Evolutionary conservation across 2,888 invertebrate species (phyloP).

Genomic region (Pristionchus maxplancki): DNA sequence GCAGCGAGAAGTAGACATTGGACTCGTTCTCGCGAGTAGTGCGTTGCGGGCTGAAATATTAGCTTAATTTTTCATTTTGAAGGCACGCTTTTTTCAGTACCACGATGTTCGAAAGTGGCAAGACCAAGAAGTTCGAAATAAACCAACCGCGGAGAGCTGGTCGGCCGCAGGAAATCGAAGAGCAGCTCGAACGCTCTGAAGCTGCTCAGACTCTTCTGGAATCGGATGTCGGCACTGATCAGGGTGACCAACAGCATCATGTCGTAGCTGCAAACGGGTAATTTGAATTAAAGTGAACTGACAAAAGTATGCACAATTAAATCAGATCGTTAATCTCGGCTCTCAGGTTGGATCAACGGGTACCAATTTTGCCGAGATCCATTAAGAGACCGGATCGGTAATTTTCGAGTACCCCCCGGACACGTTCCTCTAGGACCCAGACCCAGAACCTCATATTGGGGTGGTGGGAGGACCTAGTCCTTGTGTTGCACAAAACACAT

Average conservation of each 20-base stretch:
- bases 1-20: conserved; percentile 31
- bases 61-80: not conserved
- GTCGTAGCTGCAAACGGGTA: not conserved
- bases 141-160: not conserved
- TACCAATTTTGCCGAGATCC: too few relatives aligned
- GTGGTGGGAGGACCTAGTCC: too few relatives aligned
- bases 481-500: too few relatives aligned
- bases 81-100: not conserved
- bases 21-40: conserved; percentile 18
- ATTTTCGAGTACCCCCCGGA: too few relatives aligned
- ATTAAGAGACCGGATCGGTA: too few relatives aligned
- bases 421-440: too few relatives aligned
- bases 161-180: not conserved
- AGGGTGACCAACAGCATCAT: conserved; percentile 2
- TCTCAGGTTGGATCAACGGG: too few relatives aligned
- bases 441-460: too few relatives aligned
- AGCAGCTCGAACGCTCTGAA: not conserved
- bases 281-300: too few relatives aligned
- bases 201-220: conserved; percentile 1
- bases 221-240: not conserved
- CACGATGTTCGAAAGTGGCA: not conserved
- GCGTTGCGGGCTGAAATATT: not conserved
- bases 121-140: too few relatives aligned
- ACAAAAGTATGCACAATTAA: too few relatives aligned
- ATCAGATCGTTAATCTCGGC: too few relatives aligned